Conservation (phyloP, 1,140 invertebrate genomes). For the Drosophila sechellia region DNA sequence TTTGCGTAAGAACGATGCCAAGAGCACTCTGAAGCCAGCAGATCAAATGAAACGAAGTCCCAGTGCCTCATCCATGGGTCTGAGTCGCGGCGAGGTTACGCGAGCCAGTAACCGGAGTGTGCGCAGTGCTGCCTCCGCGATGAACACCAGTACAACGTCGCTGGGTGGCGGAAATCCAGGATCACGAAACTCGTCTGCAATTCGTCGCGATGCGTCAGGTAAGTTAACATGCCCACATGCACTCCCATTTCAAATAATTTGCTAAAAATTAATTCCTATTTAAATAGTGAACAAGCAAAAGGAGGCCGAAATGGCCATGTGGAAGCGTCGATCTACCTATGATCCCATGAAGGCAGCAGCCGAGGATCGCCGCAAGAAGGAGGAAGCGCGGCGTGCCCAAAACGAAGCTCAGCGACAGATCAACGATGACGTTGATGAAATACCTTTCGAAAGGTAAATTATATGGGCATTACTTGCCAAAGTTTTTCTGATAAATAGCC, state of each 20-base stretch:
- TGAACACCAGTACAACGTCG: constrained; percentile 75
- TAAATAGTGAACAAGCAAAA: constrained; percentile 86
- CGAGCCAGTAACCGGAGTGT: constrained; percentile 80
- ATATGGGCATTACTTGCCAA: constrained; percentile 3
- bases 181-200: constrained; percentile 66
- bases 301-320: constrained; percentile 95
- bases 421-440: constrained; percentile 46
- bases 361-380: constrained; percentile 89
- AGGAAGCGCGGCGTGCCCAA: constrained; percentile 80
- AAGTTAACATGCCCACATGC: not conserved
- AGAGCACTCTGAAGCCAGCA: constrained; percentile 85
- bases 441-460: constrained; percentile 78
- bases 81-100: constrained; percentile 67
- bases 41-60: constrained; percentile 83
- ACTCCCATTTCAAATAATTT: not conserved
- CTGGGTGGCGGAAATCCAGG: constrained; percentile 53
- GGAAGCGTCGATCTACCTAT: constrained; percentile 95
- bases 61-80: constrained; percentile 76
- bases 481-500: not conserved
- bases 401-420: constrained; percentile 54
- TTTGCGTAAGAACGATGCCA: constrained; percentile 86
- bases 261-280: not conserved
- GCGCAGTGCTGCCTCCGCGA: constrained; percentile 62
- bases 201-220: constrained; percentile 76
- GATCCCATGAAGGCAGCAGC: constrained; percentile 95